Conservation (phyloP, 2,113 vertebrate genomes). For the Xenopus borealis region DNA sequence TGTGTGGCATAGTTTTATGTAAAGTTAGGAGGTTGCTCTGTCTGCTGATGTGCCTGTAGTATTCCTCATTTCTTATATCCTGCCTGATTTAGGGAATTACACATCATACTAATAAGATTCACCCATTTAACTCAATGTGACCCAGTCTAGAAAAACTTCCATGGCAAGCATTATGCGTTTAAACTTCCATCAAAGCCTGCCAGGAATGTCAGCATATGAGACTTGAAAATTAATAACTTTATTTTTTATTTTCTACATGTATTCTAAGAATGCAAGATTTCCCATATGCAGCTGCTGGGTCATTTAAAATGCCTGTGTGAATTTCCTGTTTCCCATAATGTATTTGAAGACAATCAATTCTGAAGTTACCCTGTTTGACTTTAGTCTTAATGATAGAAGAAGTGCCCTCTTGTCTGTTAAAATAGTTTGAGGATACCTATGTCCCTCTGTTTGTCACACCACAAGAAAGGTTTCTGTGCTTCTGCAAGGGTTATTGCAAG, state of each 20-base stretch:
- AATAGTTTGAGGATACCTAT: slow-evolving; percentile 50
- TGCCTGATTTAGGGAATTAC: too few species aligned
- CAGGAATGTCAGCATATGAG: too few species aligned
- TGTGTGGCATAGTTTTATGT: too few species aligned
- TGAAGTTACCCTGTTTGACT: slow-evolving; percentile 65
- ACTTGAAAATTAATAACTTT: too few species aligned
- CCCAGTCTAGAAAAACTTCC: too few species aligned
- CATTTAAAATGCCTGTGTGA: slow-evolving; percentile 65
- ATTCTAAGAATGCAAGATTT: not conserved
- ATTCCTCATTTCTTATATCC: too few species aligned
- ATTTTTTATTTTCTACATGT: not conserved
- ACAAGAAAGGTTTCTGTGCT: slow-evolving; percentile 64
- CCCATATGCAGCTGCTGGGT: slow-evolving; percentile 59
- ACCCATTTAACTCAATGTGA: too few species aligned
- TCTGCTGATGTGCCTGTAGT: too few species aligned
- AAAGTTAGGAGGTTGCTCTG: too few species aligned
- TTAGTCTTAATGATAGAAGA: slow-evolving; percentile 59
- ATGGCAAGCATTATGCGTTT: too few species aligned
- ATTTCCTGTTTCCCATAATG: slow-evolving; percentile 66
- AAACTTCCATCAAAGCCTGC: too few species aligned
- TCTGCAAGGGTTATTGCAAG: slow-evolving; percentile 71
- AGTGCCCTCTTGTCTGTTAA: slow-evolving; percentile 64
- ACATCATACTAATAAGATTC: too few species aligned
- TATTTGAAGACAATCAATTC: slow-evolving; percentile 63
- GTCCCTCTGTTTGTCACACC: slow-evolving; percentile 56